phyloP scores from a whole-genome alignment of 2,797 vertebrate species.

The Eurystomus glaucurus region DNA sequence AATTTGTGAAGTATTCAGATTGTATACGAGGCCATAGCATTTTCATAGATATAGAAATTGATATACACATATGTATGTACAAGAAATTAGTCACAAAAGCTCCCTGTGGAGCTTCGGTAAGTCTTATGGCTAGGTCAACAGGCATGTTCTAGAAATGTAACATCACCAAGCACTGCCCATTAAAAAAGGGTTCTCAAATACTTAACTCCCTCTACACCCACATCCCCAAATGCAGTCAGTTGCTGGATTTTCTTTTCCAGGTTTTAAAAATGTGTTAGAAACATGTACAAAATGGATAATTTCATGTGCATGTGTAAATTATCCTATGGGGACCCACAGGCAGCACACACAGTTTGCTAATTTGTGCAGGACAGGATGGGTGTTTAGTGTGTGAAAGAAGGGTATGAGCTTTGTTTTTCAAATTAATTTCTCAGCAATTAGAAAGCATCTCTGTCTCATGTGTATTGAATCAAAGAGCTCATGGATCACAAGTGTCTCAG shows the following conservation, averaged over 20 bases:
- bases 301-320: not conserved
- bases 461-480: constrained; percentile 51
- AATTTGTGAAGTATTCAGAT: not conserved
- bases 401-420: not conserved
- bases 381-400: constrained; percentile 13
- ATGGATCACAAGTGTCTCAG: constrained; percentile 2
- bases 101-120: not conserved
- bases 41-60: too few relatives aligned
- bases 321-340: not conserved
- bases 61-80: not conserved
- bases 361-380: constrained; percentile 1
- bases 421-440: constrained; percentile 49
- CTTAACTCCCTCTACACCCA: not conserved
- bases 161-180: not conserved
- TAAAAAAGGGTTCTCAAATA: not conserved
- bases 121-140: not conserved
- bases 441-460: constrained; percentile 6
- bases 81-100: not conserved
- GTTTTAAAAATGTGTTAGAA: not conserved
- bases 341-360: not conserved
- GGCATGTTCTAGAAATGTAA: not conserved
- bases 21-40: not conserved
- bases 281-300: not conserved
- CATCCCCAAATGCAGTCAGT: not conserved
- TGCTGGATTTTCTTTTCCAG: not conserved